Conservation (phyloP, 2,888 invertebrate species). For the Macrophya alboannulata region DNA sequence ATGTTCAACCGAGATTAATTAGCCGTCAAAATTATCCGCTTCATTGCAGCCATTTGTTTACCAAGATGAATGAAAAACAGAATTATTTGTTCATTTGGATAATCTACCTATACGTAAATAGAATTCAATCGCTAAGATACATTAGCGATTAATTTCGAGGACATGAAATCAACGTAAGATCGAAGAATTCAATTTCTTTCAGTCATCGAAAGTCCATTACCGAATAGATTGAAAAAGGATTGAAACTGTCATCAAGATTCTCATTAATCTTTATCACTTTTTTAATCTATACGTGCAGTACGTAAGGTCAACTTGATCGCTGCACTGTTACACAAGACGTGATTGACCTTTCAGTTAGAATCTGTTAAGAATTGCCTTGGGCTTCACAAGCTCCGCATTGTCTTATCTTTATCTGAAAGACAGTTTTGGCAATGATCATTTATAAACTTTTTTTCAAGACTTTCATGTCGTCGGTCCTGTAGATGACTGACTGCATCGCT, state of each 20-base stretch:
- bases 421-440: slow-evolving; percentile 8
- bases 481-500: neutral
- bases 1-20: neutral
- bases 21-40: slow-evolving; percentile 1
- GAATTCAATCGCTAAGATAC: neutral
- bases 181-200: too few relatives aligned
- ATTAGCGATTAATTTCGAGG: neutral
- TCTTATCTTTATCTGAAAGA: neutral
- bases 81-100: neutral
- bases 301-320: neutral
- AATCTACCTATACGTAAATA: neutral
- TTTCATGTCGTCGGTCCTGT: neutral
- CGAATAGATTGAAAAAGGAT: neutral
- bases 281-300: neutral
- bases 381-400: neutral
- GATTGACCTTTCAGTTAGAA: neutral
- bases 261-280: neutral
- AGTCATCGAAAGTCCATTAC: neutral
- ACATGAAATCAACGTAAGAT: neutral
- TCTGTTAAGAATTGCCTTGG: neutral
- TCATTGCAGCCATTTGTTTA: neutral
- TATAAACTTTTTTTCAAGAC: neutral
- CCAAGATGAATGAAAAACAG: neutral
- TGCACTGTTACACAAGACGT: neutral
- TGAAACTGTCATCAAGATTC: neutral